Percentiles rank a stretch among this genome's conserved stretches.
These are phyloP conservation scores for Eupsittula cactorum DNA, from an alignment of 2,113 vertebrate genomes.

Conservation along the genomic window DNA sequence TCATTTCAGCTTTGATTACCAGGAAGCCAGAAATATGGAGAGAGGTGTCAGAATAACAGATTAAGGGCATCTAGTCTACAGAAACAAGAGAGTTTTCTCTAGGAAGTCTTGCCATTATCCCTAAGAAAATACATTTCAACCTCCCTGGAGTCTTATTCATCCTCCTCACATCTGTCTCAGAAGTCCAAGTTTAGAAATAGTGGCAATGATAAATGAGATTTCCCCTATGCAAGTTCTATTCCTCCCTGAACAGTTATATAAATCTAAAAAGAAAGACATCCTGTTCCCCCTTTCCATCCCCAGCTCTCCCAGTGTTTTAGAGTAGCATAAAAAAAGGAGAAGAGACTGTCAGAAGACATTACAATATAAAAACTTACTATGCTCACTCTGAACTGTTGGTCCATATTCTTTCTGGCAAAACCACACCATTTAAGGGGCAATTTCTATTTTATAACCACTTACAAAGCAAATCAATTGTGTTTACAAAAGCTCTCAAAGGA, in stretches of 20 bases:
- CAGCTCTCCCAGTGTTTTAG: background rate
- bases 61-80: constrained; percentile 10
- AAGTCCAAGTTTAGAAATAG: constrained; percentile 34
- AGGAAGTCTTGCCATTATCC: constrained; percentile 24
- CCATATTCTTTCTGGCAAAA: background rate
- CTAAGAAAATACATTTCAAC: constrained; percentile 32
- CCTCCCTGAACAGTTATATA: background rate
- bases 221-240: background rate
- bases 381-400: background rate
- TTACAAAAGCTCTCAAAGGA: background rate
- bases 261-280: background rate
- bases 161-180: constrained; percentile 8
- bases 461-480: background rate
- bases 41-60: constrained; percentile 4
- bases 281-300: background rate
- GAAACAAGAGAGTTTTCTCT: background rate
- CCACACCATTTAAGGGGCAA: background rate
- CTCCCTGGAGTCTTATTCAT: constrained; percentile 47
- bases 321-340: background rate
- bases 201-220: constrained; percentile 10
- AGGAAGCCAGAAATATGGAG: constrained; percentile 14
- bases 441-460: background rate
- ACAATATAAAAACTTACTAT: background rate
- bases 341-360: background rate
- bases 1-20: constrained; percentile 40